phyloP scores from a whole-genome alignment of 2,113 vertebrate genomes.

The Tychaedon coryphoeus region DNA sequence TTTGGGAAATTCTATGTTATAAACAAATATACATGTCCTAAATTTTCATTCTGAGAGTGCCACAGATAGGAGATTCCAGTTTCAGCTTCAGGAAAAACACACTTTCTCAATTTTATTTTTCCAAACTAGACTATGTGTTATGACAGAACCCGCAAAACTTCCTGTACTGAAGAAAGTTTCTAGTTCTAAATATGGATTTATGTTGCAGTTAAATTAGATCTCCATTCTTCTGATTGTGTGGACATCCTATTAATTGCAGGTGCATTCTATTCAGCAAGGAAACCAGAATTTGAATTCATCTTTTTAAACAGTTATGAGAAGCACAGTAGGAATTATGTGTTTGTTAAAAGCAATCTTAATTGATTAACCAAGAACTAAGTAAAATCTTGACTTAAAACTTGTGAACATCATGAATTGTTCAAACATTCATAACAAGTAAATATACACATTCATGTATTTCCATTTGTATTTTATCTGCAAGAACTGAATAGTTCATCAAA shows the following conservation, averaged over 20 bases:
- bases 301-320: not conserved
- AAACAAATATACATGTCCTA: not conserved
- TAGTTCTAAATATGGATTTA: not conserved
- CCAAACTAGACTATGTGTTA: rapidly evolving
- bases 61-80: not conserved
- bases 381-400: not conserved
- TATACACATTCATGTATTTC: not conserved
- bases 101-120: not conserved
- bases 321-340: not conserved
- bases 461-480: not conserved
- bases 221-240: not conserved
- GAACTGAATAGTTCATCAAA: not conserved
- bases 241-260: not conserved
- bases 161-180: not conserved
- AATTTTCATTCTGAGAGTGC: not conserved
- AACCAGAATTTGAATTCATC: not conserved
- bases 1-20: not conserved
- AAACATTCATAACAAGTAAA: not conserved
- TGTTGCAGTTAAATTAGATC: not conserved
- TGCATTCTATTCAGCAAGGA: not conserved
- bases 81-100: not conserved
- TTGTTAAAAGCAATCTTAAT: not conserved
- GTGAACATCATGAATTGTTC: not conserved
- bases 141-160: not conserved
- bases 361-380: not conserved